These are phyloP conservation scores for Ictidomys tridecemlineatus DNA, from an alignment of 2,113 vertebrate species.

Conservation along the genomic window DNA sequence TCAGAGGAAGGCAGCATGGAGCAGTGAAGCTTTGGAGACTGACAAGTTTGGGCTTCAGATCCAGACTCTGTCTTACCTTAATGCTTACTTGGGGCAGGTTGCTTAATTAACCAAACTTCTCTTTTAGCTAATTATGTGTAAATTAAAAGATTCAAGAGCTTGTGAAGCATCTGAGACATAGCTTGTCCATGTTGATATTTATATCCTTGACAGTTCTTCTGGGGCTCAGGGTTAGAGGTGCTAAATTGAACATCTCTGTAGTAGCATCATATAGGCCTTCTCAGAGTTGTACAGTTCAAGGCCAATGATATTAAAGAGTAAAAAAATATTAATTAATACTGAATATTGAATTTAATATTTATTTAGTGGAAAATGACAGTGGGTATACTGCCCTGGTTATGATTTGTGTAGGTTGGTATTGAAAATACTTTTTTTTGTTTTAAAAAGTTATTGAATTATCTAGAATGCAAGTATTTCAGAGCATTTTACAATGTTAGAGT, in stretches of 20 bases:
- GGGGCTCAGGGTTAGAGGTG: not conserved
- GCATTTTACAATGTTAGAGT: not conserved
- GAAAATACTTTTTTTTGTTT: not conserved
- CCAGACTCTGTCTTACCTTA: not conserved
- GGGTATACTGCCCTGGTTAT: conserved; percentile 9
- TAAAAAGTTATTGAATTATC: not conserved
- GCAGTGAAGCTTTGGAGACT: not conserved
- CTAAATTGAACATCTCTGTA: not conserved
- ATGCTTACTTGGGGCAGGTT: not conserved
- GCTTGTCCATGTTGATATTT: not conserved
- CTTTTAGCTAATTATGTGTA: not conserved
- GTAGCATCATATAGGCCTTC: not conserved
- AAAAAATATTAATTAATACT: not conserved
- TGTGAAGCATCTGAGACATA: not conserved
- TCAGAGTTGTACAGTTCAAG: not conserved
- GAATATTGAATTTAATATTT: not conserved
- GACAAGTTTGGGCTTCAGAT: not conserved
- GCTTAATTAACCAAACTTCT: not conserved
- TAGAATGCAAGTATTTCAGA: not conserved
- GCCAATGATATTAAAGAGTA: not conserved
- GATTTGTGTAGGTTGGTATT: not conserved
- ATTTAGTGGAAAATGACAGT: not conserved
- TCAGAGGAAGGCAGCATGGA: not conserved
- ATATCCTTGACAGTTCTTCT: not conserved
- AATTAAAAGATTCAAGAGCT: not conserved